A percentile compares a stretch with the other conserved stretches of the same genome.
Evolutionary conservation across 2,113 vertebrate genomes (phyloP).

Genomic region (Chamaea fasciata): DNA sequence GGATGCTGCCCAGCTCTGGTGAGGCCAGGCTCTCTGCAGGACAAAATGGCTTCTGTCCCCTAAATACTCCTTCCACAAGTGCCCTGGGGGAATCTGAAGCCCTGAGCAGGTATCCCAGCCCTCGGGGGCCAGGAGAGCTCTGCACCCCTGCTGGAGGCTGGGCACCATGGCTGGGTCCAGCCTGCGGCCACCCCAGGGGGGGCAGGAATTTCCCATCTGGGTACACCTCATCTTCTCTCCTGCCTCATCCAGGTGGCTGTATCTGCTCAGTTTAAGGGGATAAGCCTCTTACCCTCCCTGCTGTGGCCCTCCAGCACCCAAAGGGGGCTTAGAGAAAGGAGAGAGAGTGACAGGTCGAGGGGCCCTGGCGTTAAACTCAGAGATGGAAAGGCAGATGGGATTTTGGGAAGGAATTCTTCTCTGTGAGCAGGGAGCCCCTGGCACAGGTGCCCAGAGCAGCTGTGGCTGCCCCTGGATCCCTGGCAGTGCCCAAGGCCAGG

Average conservation of each 20-base stretch:
- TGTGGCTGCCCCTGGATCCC: neutral
- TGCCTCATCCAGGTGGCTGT: neutral
- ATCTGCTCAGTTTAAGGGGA: neutral
- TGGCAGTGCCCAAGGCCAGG: neutral
- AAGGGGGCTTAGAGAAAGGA: neutral
- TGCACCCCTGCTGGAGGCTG: neutral
- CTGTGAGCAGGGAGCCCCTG: neutral
- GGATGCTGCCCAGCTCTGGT: constrained; percentile 84
- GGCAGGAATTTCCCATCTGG: neutral
- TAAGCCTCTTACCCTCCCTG: neutral
- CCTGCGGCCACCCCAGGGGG: too few species aligned
- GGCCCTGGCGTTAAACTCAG: neutral
- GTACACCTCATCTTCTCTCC: neutral
- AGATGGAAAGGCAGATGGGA: neutral
- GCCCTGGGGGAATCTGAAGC: neutral
- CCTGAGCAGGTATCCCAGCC: neutral
- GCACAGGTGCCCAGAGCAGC: neutral
- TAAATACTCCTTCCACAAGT: neutral
- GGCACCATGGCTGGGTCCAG: neutral
- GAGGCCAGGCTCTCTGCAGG: neutral
- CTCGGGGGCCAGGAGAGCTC: neutral
- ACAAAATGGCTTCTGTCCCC: neutral
- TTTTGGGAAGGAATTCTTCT: neutral
- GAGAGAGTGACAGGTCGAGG: neutral
- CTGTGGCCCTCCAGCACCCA: neutral